These are phyloP conservation scores for Bruchidius siliquastri DNA, from an alignment of 2,888 invertebrate genomes.

Conservation along the genomic window DNA sequence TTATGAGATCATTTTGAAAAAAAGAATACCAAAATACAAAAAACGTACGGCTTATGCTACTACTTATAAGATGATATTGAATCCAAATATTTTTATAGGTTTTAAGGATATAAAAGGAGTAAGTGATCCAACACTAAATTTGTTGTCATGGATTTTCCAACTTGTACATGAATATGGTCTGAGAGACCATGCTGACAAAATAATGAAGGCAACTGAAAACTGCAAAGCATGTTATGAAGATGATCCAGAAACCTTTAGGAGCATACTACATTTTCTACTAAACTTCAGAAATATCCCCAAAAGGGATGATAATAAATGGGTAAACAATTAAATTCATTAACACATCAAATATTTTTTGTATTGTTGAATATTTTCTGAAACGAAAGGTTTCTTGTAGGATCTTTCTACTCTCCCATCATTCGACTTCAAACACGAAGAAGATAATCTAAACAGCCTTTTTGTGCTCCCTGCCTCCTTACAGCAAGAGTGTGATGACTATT, in stretches of 20 bases:
- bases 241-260: constrained; percentile 9
- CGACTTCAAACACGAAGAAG: constrained; percentile 11
- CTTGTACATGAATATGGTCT: constrained; percentile 33
- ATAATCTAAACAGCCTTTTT: constrained; percentile 21
- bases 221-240: constrained; percentile 16
- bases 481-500: constrained; percentile 9
- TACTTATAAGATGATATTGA: background rate
- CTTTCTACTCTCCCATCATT: constrained; percentile 27
- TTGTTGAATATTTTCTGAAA: too few relatives aligned
- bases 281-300: constrained; percentile 19
- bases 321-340: background rate
- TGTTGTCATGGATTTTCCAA: constrained; percentile 40
- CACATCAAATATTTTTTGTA: too few relatives aligned
- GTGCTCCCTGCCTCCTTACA: constrained; percentile 12
- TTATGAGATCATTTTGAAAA: constrained; percentile 36
- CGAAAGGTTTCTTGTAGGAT: constrained; percentile 25
- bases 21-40: constrained; percentile 18
- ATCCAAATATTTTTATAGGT: constrained; percentile 20
- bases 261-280: constrained; percentile 20
- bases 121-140: constrained; percentile 35
- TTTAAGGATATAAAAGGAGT: constrained; percentile 29
- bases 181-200: constrained; percentile 29
- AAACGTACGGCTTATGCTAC: constrained; percentile 12
- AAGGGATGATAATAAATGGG: constrained; percentile 16
- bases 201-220: constrained; percentile 24